Evolutionary conservation across 2,797 vertebrate genomes (phyloP), one percentile per base, ranked within the genome.

Genomic region (Cheirogaleus major): DNA sequence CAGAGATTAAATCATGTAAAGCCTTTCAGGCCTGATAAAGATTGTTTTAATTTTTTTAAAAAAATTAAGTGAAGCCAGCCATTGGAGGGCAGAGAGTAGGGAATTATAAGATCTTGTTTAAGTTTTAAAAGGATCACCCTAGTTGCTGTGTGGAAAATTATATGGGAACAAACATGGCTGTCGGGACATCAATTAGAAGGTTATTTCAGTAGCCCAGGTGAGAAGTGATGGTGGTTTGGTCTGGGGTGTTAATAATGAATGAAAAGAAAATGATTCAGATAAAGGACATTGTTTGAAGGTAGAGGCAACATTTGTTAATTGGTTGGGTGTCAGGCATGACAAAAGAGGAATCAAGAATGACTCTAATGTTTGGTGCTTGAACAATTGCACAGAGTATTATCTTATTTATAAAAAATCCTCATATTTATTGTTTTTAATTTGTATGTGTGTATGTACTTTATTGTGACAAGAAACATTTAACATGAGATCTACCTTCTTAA

Each of bases 111-210:
- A 72, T 48, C 41, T 89, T 96, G 41, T 79, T 93, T 92, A 78
- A 7, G 9, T 86, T 94, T 96, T 86, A 79, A 93, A 96, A 92
- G 50, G 65, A 89, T 89, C n/a, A 96, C 8, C 6, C 35, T 89
- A 30, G 32, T 55, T 65, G 25, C 43, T 80, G 22, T 76, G 9
- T 30, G n/a, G 27, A 93, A 97, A 96, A 92, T 4, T 45, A 78
- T 27, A 61, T 14, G 32, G 18, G 23, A 22, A 4, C 30, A 86
- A 94, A 91, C 73, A 89, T 63, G 18, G 72, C 75, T 45, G 18
- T 17, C 89, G 8, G 20, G 30, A 18, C 48, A 93, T 89, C n/a
- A 69, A 65, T 95, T 84, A 79, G 50, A 61, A 93, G 41, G 59
- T 9, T 50, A 73, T 95, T 95, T 55, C 45, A 78, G 52, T 88